Percentiles rank a stretch among this genome's conserved stretches.
Conservation (phyloP, 2,888 invertebrate species). For the Latheticus oryzae region DNA sequence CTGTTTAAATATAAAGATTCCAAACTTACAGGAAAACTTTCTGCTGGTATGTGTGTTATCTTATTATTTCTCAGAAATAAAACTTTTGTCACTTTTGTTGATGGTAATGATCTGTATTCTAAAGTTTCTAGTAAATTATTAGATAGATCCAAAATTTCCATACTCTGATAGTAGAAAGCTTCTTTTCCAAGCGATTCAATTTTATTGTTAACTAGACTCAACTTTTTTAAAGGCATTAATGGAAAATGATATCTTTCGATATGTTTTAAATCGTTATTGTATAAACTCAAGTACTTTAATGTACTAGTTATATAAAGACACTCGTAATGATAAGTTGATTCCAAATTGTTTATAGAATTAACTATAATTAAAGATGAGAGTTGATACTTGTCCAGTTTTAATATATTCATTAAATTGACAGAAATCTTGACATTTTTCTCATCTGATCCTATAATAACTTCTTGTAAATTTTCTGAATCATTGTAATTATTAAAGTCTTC, state of each 20-base stretch:
- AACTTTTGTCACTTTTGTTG: conserved; percentile 7
- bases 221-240: conserved; percentile 5
- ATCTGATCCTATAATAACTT: conserved; percentile 19
- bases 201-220: conserved; percentile 29
- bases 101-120: conserved; percentile 7
- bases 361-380: conserved; percentile 13
- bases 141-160: conserved; percentile 14
- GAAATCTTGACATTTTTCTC: background rate
- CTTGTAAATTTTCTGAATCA: conserved; percentile 1
- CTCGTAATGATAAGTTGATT: background rate
- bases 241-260: conserved; percentile 18
- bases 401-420: conserved; percentile 5
- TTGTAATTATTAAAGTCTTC: conserved; percentile 9
- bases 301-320: conserved; percentile 1
- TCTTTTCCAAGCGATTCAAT: conserved; percentile 10
- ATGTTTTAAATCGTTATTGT: conserved; percentile 6
- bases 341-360: conserved; percentile 2
- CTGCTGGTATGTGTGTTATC: conserved; percentile 14
- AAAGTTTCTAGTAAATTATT: conserved; percentile 14
- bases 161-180: conserved; percentile 2
- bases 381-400: conserved; percentile 8
- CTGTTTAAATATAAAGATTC: conserved; percentile 14
- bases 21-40: conserved; percentile 11
- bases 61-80: conserved; percentile 16
- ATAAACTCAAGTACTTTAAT: conserved; percentile 13